phyloP scores from a whole-genome alignment of 2,113 vertebrate species.

The Synodontis membranacea region DNA sequence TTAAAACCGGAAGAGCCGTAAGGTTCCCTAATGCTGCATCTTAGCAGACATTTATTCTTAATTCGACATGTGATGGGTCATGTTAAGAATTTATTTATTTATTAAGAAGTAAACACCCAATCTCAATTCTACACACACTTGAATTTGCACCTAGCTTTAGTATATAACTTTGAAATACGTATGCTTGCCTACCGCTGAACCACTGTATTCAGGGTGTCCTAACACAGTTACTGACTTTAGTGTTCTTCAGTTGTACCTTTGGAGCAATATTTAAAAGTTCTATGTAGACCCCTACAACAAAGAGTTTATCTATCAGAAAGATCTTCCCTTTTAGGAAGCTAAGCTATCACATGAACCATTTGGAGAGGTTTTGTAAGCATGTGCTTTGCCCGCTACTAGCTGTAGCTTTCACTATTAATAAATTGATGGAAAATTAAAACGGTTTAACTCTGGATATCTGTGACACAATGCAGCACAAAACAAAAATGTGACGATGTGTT shows the following conservation, averaged over 20 bases:
- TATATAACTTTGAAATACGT: background rate
- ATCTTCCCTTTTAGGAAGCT: background rate
- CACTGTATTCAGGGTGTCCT: background rate
- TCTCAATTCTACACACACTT: too few relatives aligned
- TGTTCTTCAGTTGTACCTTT: background rate
- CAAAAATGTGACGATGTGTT: too few relatives aligned
- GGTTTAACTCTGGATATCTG: too few relatives aligned
- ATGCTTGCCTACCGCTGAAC: background rate
- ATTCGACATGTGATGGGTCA: background rate
- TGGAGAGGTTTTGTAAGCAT: background rate
- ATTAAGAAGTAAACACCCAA: background rate
- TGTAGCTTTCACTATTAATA: too few relatives aligned
- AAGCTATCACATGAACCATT: background rate
- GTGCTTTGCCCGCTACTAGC: background rate
- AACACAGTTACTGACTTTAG: background rate
- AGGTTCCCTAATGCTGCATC: background rate
- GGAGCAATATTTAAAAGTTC: background rate
- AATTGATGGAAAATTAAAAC: too few relatives aligned
- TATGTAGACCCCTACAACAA: background rate
- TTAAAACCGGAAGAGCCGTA: background rate
- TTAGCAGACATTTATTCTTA: background rate
- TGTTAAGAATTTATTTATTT: background rate
- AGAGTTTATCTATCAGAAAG: background rate
- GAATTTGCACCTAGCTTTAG: background rate
- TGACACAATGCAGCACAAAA: background rate